Conservation (phyloP, 2,113 vertebrate genomes). For the Cebus imitator region DNA sequence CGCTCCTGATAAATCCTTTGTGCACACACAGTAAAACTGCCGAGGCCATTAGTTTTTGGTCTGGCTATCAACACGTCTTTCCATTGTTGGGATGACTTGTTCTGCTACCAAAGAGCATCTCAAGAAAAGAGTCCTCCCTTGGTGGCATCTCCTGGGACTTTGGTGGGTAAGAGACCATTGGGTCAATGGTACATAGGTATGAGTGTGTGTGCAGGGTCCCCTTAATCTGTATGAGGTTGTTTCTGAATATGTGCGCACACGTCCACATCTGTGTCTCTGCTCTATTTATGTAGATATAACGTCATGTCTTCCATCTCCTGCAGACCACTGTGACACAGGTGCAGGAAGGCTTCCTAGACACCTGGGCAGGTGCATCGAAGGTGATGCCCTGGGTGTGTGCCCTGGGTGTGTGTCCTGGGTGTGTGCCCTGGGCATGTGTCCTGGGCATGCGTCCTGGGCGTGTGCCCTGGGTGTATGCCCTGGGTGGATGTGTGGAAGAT, state of each 20-base stretch:
- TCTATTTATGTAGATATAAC: background rate
- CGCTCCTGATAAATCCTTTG: background rate
- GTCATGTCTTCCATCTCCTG: background rate
- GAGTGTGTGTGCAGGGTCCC: background rate
- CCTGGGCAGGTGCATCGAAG: fast-evolving
- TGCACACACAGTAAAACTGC: background rate
- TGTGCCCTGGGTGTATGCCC: too few relatives aligned
- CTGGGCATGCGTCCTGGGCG: too few relatives aligned
- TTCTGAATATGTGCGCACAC: background rate
- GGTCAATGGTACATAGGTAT: fast-evolving
- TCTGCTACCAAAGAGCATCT: background rate
- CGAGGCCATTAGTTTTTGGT: background rate
- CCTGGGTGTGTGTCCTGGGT: too few relatives aligned
- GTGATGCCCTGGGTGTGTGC: too few relatives aligned
- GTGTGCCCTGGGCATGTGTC: too few relatives aligned
- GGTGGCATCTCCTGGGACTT: background rate
- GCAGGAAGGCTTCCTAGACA: background rate
- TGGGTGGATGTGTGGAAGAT: fast-evolving
- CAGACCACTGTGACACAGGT: background rate
- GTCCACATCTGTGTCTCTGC: background rate
- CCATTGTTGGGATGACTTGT: background rate
- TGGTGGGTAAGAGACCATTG: background rate
- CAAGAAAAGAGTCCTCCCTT: background rate
- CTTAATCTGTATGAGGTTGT: background rate
- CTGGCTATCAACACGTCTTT: background rate